phyloP scores from a whole-genome alignment of 2,888 invertebrate genomes.

The Eilema sororculum region DNA sequence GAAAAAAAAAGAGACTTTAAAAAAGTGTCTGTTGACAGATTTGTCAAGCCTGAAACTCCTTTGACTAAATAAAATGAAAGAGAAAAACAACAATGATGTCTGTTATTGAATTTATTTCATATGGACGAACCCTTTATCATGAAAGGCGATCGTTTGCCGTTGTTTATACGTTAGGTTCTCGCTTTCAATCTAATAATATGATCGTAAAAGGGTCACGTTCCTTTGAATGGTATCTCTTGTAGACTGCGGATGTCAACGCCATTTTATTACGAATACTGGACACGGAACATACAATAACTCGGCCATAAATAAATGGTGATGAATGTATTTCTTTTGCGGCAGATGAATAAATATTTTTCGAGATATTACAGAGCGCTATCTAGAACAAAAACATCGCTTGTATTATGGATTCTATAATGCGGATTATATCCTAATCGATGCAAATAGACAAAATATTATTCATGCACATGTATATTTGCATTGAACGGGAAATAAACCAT shows the following conservation, averaged over 20 bases:
- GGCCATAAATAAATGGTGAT: constrained; percentile 55
- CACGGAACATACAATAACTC: constrained; percentile 60
- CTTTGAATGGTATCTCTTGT: constrained; percentile 51
- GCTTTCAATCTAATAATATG: constrained; percentile 76
- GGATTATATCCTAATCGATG: too few relatives aligned
- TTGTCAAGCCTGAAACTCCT: neutral
- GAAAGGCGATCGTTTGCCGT: constrained; percentile 76
- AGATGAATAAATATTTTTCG: neutral
- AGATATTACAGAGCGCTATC: neutral
- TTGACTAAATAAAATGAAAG: constrained; percentile 56
- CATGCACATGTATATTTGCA: too few relatives aligned
- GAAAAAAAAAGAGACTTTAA: too few relatives aligned
- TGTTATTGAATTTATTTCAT: constrained; percentile 79
- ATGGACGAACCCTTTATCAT: constrained; percentile 68
- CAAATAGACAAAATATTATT: too few relatives aligned
- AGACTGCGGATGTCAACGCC: constrained; percentile 46
- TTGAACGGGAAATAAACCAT: too few relatives aligned
- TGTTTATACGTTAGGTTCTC: constrained; percentile 74
- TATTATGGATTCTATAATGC: too few relatives aligned
- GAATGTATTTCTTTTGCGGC: constrained; percentile 33
- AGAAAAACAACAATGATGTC: constrained; percentile 69
- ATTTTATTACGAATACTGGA: constrained; percentile 64
- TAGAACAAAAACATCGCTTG: neutral
- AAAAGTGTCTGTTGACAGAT: too few relatives aligned
- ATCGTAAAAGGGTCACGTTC: constrained; percentile 69